Percentiles rank a stretch among this genome's conserved stretches.
Evolutionary conservation across 2,797 vertebrate genomes (phyloP).

Genomic region (Betta splendens): DNA sequence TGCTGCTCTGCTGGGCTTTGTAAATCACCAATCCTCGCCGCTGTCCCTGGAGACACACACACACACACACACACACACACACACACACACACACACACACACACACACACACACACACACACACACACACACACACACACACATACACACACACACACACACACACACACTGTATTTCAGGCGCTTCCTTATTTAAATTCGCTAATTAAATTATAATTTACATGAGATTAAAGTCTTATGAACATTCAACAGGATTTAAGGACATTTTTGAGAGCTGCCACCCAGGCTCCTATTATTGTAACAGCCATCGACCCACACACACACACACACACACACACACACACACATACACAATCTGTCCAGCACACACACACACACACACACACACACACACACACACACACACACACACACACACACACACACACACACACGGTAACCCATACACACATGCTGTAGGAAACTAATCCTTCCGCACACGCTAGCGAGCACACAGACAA

Average conservation of each 20-base stretch:
- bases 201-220: slow-evolving; percentile 74
- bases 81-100: slow-evolving; percentile 14
- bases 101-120: slow-evolving; percentile 22
- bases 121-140: slow-evolving; percentile 24
- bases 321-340: slow-evolving; percentile 7
- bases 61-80: slow-evolving; percentile 19
- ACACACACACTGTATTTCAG: slow-evolving; percentile 24
- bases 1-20: slow-evolving; percentile 32
- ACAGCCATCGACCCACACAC: slow-evolving; percentile 13
- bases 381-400: slow-evolving; percentile 15
- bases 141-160: slow-evolving; percentile 13
- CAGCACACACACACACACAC: slow-evolving; percentile 17
- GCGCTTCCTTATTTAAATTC: slow-evolving; percentile 52
- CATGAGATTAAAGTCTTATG: slow-evolving; percentile 72
- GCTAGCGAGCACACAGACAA: slow-evolving; percentile 10
- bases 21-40: background rate
- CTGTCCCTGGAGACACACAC: slow-evolving; percentile 3
- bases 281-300: slow-evolving; percentile 48
- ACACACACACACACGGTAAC: slow-evolving; percentile 16
- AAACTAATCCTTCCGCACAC: slow-evolving; percentile 27
- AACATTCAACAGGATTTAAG: slow-evolving; percentile 60
- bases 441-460: slow-evolving; percentile 10
- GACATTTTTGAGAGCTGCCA: slow-evolving; percentile 58
- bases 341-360: slow-evolving; percentile 22
- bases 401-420: slow-evolving; percentile 20